These are phyloP conservation scores for Nyleta sp. DNA, from an alignment of 2,888 invertebrate species.

Conservation along the genomic window DNA sequence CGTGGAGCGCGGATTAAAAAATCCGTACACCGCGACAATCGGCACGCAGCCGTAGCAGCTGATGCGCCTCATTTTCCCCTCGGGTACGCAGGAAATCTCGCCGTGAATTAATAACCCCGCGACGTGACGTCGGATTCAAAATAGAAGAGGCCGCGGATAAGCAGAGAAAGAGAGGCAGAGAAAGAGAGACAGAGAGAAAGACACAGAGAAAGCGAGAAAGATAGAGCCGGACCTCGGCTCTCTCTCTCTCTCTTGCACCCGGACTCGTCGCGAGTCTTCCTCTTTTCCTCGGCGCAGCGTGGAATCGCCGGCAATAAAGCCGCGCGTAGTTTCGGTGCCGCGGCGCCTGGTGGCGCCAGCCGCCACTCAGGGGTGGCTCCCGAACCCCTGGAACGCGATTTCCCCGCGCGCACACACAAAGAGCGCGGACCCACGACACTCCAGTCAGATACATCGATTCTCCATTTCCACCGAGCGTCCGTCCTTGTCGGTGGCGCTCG, in stretches of 20 bases:
- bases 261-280: neutral
- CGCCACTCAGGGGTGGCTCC: slow-evolving; percentile 68
- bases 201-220: too few species aligned
- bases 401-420: slow-evolving; percentile 49
- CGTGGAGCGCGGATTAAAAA: slow-evolving; percentile 1
- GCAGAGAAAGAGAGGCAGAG: slow-evolving; percentile 19
- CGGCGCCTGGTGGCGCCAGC: slow-evolving; percentile 80
- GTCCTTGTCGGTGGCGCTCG: slow-evolving; percentile 25
- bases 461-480: slow-evolving; percentile 30
- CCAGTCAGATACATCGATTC: slow-evolving; percentile 59
- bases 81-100: slow-evolving; percentile 46
- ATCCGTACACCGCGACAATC: slow-evolving; percentile 29
- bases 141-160: slow-evolving; percentile 13
- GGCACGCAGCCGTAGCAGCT: slow-evolving; percentile 44
- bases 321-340: slow-evolving; percentile 71
- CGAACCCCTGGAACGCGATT: slow-evolving; percentile 50
- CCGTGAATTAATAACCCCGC: slow-evolving; percentile 59
- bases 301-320: slow-evolving; percentile 60
- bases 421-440: slow-evolving; percentile 29
- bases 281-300: slow-evolving; percentile 27
- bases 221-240: too few species aligned
- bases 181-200: too few species aligned
- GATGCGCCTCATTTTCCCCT: slow-evolving; percentile 24
- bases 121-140: slow-evolving; percentile 55
- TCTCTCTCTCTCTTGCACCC: too few species aligned